Percentiles rank a stretch among this genome's conserved stretches.
These are phyloP conservation scores for Labrus mixtus DNA, from an alignment of 2,113 vertebrate genomes.

Conservation along the genomic window DNA sequence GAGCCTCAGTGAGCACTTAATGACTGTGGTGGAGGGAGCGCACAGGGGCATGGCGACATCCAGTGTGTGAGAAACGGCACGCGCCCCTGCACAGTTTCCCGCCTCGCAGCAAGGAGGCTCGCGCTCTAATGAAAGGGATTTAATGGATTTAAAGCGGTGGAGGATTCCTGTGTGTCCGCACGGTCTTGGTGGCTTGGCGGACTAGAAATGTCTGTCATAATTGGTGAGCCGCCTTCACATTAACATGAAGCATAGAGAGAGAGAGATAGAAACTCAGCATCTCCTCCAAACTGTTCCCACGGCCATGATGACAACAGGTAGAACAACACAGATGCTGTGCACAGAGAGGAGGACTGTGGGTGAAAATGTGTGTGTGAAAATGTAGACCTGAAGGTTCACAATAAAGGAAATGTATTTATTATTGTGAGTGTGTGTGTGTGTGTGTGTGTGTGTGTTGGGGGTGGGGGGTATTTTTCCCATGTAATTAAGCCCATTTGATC, in stretches of 20 bases:
- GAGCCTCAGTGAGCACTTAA: constrained; percentile 67
- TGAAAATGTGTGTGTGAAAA: not conserved
- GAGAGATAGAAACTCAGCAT: not conserved
- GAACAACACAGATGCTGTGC: constrained; percentile 26
- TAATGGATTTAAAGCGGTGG: constrained; percentile 79
- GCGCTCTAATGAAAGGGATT: constrained; percentile 81
- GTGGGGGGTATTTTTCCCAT: too few species aligned
- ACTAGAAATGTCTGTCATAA: constrained; percentile 68
- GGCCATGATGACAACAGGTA: constrained; percentile 57
- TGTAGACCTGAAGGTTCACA: not conserved
- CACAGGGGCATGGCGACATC: constrained; percentile 44
- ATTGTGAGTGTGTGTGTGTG: too few species aligned
- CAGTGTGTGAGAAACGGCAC: constrained; percentile 66
- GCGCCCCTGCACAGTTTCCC: constrained; percentile 43
- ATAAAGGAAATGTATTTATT: not conserved
- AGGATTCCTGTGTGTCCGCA: constrained; percentile 70
- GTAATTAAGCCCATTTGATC: too few species aligned
- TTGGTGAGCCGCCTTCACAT: constrained; percentile 63
- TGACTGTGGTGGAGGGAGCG: constrained; percentile 56
- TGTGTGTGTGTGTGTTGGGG: too few species aligned
- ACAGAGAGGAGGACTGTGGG: constrained; percentile 8
- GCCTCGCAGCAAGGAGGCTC: constrained; percentile 66
- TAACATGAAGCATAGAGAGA: constrained; percentile 36
- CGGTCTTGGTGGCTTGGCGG: constrained; percentile 62
- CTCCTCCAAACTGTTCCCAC: constrained; percentile 42